Evolutionary conservation across 2,113 vertebrate genomes (phyloP), one percentile per base, ranked within the genome.

Genomic region (Limanda limanda): DNA sequence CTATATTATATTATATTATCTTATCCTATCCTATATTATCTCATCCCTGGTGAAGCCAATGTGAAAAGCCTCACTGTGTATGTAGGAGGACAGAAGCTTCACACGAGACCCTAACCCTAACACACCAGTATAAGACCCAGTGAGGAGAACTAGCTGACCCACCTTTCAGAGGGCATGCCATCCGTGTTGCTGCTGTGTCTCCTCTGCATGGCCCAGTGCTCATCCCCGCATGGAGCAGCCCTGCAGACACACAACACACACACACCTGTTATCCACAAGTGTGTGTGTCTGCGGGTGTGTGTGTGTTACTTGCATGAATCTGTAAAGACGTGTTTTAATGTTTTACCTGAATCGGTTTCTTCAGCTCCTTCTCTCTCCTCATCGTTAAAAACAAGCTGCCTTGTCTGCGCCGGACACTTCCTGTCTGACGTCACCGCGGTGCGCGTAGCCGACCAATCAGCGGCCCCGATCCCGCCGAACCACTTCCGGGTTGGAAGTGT

Each of bases 111-210:
- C n/a, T 7, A 31, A 31, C 1, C 6, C 31, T 31, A 31, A 31
- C 31, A 8, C 31, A 7, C 31, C 1, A 1, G 31, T 31, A 31
- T 31, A 31, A 31, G 6, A 51, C 40, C 40, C 40, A 3, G 1
- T 3, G 40, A 12, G 40, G 40, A 12, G 40, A 42, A 11, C 2
- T 3, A 45, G 42, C 42, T 45, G 11, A 4, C 83, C 52, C 92
- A 97, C 98, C 98, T 97, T 94, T 99, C 98, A 60, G 96, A 94
- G 79, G 96, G 96, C 91, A 95, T 84, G 79, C 72, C 96, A 86
- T 99, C 98, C 0, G 97, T 97, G 95, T 97, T 98, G 94, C 97
- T 99, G 93, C 98, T 99, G 88, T 99, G 97, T 88, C 98, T 95
- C 92, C 97, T 97, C 96, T 99, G 98, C 98, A 99, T 99, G 90